These are phyloP conservation scores for Zaprionus vittiger DNA, from an alignment of 1,140 invertebrate genomes.

Conservation along the genomic window DNA sequence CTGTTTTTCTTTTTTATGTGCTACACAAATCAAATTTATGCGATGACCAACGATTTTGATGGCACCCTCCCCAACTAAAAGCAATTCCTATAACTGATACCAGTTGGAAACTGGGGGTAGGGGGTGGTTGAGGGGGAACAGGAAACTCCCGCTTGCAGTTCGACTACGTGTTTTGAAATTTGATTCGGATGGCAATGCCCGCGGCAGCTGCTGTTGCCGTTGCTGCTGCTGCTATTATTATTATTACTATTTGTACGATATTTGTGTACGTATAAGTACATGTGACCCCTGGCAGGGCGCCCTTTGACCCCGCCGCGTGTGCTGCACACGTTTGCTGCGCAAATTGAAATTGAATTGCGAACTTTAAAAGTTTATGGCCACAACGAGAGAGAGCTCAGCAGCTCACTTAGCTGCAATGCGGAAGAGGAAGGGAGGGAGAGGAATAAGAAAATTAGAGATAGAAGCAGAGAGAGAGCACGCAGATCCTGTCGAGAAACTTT, in stretches of 20 bases:
- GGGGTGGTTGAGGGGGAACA: not conserved
- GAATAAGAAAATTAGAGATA: too few relatives aligned
- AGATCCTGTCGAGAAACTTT: constrained; percentile 54
- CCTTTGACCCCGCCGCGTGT: not conserved
- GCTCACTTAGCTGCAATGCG: constrained; percentile 46
- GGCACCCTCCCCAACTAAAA: constrained; percentile 30
- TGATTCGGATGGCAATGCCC: constrained; percentile 47
- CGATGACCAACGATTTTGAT: constrained; percentile 69
- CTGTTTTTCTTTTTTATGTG: constrained; percentile 54
- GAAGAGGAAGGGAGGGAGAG: not conserved
- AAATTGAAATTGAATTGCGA: constrained; percentile 82
- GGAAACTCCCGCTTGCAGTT: constrained; percentile 17
- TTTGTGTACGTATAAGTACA: constrained; percentile 44
- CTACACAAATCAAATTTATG: constrained; percentile 81
- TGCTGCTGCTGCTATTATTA: constrained; percentile 52
- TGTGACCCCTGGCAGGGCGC: not conserved
- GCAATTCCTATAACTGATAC: constrained; percentile 32
- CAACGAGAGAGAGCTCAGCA: constrained; percentile 48
- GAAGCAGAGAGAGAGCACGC: not conserved
- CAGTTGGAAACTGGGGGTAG: not conserved
- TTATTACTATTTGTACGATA: constrained; percentile 55
- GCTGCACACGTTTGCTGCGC: constrained; percentile 47
- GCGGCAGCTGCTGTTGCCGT: constrained; percentile 18
- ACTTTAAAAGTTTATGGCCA: constrained; percentile 78
- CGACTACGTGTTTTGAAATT: constrained; percentile 73